Evolutionary conservation across 2,888 invertebrate species (phyloP).

Genomic region (Drosophila rubida): DNA sequence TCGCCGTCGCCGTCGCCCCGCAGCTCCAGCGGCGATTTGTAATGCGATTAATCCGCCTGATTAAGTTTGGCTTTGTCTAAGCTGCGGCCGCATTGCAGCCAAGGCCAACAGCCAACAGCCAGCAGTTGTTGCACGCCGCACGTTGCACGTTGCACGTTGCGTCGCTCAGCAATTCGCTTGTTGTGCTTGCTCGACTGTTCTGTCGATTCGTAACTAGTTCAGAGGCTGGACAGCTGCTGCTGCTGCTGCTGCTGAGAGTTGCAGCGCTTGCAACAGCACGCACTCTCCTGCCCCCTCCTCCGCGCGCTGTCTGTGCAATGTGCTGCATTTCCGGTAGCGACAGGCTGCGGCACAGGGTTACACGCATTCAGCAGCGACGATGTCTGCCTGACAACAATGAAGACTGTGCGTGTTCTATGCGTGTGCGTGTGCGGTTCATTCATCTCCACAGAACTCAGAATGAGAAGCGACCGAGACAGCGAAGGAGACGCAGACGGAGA

Average conservation of each 20-base stretch:
- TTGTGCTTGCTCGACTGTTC: slow-evolving; percentile 13
- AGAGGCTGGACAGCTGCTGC: slow-evolving; percentile 25
- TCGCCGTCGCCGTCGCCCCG: no score
- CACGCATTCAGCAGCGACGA: slow-evolving; percentile 4
- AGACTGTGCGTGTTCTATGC: slow-evolving; percentile 65
- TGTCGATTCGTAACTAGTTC: slow-evolving; percentile 18
- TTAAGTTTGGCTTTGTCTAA: slow-evolving; percentile 61
- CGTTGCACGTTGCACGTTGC: slow-evolving; percentile 18
- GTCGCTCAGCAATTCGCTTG: neutral
- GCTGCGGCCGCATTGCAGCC: slow-evolving; percentile 25
- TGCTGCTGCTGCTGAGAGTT: slow-evolving; percentile 37
- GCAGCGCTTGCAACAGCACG: slow-evolving; percentile 49
- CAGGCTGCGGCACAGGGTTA: slow-evolving; percentile 22
- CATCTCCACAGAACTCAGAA: slow-evolving; percentile 40
- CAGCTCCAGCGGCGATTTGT: slow-evolving; percentile 69
- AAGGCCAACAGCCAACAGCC: slow-evolving; percentile 24
- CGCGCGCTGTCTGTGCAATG: slow-evolving; percentile 57
- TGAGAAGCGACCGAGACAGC: neutral
- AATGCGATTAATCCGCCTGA: slow-evolving; percentile 75
- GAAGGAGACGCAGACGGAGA: neutral
- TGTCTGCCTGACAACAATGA: slow-evolving; percentile 24
- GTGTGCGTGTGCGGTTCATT: slow-evolving; percentile 71
- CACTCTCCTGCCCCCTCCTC: slow-evolving; percentile 13
- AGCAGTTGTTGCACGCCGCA: neutral
- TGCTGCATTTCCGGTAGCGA: slow-evolving; percentile 80